These are phyloP conservation scores for Oncorhynchus gorbuscha DNA, from an alignment of 2,113 vertebrate species.

Conservation along the genomic window DNA sequence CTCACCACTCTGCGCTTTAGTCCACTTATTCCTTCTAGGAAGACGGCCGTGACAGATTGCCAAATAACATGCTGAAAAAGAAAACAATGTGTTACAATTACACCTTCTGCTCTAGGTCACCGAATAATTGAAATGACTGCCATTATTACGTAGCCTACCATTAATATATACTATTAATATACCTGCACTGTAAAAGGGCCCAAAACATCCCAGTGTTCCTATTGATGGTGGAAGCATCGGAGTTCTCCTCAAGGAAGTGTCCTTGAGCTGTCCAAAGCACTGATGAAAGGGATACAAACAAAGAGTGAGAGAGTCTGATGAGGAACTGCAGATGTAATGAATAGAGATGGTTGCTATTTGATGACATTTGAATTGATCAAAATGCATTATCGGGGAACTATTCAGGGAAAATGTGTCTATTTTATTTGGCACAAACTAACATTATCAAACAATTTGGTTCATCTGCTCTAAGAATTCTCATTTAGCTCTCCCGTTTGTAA, in stretches of 20 bases:
- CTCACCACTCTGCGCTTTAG: too few relatives aligned
- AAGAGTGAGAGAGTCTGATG: too few relatives aligned
- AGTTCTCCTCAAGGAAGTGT: constrained; percentile 91
- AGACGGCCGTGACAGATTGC: constrained; percentile 54
- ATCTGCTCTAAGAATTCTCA: not conserved
- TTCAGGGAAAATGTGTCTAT: too few relatives aligned
- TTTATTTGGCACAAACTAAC: too few relatives aligned
- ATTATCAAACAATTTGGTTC: too few relatives aligned
- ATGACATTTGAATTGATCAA: too few relatives aligned
- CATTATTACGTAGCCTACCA: not conserved
- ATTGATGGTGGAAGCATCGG: constrained; percentile 91
- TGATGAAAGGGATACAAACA: constrained; percentile 46
- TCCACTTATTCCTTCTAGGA: too few relatives aligned
- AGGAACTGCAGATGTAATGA: too few relatives aligned
- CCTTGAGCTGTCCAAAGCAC: constrained; percentile 98
- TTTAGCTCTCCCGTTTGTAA: not conserved
- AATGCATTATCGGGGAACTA: too few relatives aligned
- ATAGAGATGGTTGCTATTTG: too few relatives aligned
- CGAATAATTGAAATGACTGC: not conserved
- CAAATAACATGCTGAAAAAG: constrained; percentile 90
- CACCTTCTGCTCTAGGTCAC: not conserved
- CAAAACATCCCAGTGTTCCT: constrained; percentile 96
- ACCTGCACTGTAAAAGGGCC: constrained; percentile 96
- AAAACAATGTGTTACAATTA: constrained; percentile 12
- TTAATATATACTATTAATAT: constrained; percentile 10